phyloP scores from a whole-genome alignment of 2,797 vertebrate species.

The Hafferia zeledoni region DNA sequence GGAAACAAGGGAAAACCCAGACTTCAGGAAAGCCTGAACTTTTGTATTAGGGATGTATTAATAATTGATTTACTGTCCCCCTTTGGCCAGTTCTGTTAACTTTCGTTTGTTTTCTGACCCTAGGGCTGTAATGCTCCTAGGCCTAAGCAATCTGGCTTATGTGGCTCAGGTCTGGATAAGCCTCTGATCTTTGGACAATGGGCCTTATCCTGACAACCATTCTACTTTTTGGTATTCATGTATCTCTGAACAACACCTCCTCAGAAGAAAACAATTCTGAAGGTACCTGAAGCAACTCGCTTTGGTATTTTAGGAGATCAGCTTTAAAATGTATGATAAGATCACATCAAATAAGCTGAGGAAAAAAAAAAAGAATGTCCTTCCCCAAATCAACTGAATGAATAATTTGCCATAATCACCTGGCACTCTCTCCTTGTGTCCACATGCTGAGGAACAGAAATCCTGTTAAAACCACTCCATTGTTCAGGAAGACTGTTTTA shows the following conservation, averaged over 20 bases:
- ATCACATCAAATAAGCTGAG: background rate
- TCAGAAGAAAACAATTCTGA: background rate
- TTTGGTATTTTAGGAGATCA: background rate
- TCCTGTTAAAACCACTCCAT: background rate
- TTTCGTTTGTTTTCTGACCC: background rate
- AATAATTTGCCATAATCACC: background rate
- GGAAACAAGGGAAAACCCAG: conserved; percentile 53
- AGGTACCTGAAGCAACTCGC: background rate
- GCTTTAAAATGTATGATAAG: background rate
- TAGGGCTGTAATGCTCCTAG: background rate
- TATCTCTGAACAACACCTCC: background rate
- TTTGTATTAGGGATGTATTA: conserved; percentile 32
- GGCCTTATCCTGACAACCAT: background rate
- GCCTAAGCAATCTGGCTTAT: background rate
- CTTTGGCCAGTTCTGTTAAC: conserved; percentile 23
- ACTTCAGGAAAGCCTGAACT: conserved; percentile 10
- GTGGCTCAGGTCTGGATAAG: background rate
- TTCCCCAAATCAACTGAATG: background rate
- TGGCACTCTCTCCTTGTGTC: background rate
- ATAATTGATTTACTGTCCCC: conserved; percentile 48
- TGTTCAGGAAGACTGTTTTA: conserved; percentile 21
- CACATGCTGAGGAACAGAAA: background rate
- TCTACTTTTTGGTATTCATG: background rate
- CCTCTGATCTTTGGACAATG: background rate
- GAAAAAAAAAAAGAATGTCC: background rate